Conservation (phyloP, 2,113 vertebrate species). For the Pygoscelis antarcticus region DNA sequence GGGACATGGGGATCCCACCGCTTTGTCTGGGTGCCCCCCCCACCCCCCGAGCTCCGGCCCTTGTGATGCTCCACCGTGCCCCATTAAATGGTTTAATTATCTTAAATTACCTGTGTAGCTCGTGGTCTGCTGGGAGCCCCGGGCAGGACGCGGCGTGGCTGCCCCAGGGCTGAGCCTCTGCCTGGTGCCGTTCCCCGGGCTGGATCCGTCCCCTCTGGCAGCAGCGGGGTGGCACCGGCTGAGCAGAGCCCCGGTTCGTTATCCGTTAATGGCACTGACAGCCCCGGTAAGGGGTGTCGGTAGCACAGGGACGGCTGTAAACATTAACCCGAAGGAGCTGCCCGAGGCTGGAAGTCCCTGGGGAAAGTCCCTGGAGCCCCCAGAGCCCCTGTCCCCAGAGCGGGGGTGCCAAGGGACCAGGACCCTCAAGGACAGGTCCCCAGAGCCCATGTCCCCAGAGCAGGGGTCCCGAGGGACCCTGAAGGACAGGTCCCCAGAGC, state of each 20-base stretch:
- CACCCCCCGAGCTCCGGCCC: neutral
- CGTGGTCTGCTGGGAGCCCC: neutral
- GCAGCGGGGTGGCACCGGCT: neutral
- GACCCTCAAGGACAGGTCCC: neutral
- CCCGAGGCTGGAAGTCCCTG: neutral
- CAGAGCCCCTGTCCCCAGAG: neutral
- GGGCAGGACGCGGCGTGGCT: neutral
- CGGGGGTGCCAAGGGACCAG: neutral
- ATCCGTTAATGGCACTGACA: too few species aligned
- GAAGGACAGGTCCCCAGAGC: neutral
- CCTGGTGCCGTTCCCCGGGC: neutral
- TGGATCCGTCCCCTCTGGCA: neutral
- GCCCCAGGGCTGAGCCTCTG: neutral
- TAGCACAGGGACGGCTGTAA: neutral
- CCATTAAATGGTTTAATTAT: neutral
- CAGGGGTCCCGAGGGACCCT: too few species aligned
- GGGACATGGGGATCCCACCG: accelerated
- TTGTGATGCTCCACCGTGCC: neutral
- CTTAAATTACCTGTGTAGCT: accelerated
- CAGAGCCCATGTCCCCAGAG: neutral
- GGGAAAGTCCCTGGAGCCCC: neutral
- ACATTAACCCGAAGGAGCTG: neutral
- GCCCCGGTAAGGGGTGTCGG: accelerated
- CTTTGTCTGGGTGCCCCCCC: neutral
- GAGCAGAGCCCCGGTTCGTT: neutral